These are phyloP conservation scores for Cactoblastis cactorum DNA, from an alignment of 2,888 invertebrate genomes.

Conservation along the genomic window DNA sequence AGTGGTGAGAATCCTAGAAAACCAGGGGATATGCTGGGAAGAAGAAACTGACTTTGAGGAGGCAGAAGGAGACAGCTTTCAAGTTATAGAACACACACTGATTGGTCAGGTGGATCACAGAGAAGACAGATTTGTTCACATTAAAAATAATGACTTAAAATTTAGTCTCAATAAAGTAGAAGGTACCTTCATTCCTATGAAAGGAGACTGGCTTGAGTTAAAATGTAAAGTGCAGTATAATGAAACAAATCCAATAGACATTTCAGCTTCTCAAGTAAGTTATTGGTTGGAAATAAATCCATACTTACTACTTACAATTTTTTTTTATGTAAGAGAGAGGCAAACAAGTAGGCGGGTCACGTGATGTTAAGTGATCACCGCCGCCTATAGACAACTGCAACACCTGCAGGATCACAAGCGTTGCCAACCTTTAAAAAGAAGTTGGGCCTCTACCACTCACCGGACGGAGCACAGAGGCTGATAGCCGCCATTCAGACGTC, in stretches of 20 bases:
- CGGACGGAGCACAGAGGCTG: too few species aligned
- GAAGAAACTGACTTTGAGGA: slow-evolving; percentile 51
- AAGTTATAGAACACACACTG: slow-evolving; percentile 55
- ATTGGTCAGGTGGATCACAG: slow-evolving; percentile 53
- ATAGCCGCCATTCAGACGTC: too few species aligned
- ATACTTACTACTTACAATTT: too few species aligned
- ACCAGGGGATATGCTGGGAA: slow-evolving; percentile 74
- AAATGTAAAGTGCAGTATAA: slow-evolving; percentile 81
- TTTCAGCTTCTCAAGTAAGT: slow-evolving; percentile 59
- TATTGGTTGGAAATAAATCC: too few species aligned
- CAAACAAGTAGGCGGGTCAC: too few species aligned
- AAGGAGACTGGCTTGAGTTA: slow-evolving; percentile 85
- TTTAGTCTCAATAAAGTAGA: slow-evolving; percentile 81
- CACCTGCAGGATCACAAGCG: too few species aligned
- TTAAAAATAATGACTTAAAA: slow-evolving; percentile 77
- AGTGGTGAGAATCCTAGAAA: slow-evolving; percentile 79
- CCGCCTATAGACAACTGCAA: too few species aligned
- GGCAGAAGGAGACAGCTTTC: slow-evolving; percentile 39
- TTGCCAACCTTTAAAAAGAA: too few species aligned
- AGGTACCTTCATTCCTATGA: slow-evolving; percentile 82
- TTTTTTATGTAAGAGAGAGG: too few species aligned
- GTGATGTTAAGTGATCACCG: too few species aligned
- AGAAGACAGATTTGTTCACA: slow-evolving; percentile 51
- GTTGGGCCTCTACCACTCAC: too few species aligned
- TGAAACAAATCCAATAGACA: slow-evolving; percentile 68